Base-by-base conservation (phyloP, 35 echinoderm and acorn worm genomes). In the Strongylocentrotus purpuratus region DNA sequence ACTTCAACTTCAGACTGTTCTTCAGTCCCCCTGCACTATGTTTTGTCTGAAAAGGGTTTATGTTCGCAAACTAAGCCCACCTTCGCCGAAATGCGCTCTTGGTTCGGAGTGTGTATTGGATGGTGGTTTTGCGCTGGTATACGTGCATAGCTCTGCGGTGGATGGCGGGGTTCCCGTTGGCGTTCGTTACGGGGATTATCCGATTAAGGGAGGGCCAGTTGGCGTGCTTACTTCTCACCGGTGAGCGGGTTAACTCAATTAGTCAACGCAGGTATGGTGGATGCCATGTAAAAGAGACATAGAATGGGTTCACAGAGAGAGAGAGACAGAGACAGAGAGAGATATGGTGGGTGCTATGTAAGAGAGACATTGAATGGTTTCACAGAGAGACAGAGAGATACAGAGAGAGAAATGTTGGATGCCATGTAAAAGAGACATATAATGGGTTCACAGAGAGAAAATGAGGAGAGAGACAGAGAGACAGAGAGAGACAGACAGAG, bases 131-230 rank as follows among this genome's bases (percentile, higher is more conserved):
- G 48, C 7, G n/a, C 47, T 9, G 65, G 2, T 78, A 0, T 78
- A 78, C 22, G 6, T 78, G 20, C 65, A 28, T 78, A 78, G 65
- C 65, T 22, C 20, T 78, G 65, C 2, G 65, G 65, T 78, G 65
- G 20, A 78, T 18, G 65, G 65, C n/a, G 65, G 65, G 65, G 65
- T 8, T 15, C 65, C 91, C 31, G 46, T 14, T 93, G 91, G 91
- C 91, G 48, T 93, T 93, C 48, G 48, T 58, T 47, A 93, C 46
- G 11, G 31, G 45, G 91, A 93, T 93, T 93, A 93, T 93, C 91
- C 32, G 91, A 93, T 93, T 93, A 93, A 58, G 48, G 91, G 45
- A 50, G 91, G 91, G 91, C 48, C 91, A 93, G 91, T 58, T 93
- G 33, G 32, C 48, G 45, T 58, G 31, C 31, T 93, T 46, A 58